Evolutionary conservation across 2,113 vertebrate species (phyloP).

Genomic region (Tiliqua scincoides): DNA sequence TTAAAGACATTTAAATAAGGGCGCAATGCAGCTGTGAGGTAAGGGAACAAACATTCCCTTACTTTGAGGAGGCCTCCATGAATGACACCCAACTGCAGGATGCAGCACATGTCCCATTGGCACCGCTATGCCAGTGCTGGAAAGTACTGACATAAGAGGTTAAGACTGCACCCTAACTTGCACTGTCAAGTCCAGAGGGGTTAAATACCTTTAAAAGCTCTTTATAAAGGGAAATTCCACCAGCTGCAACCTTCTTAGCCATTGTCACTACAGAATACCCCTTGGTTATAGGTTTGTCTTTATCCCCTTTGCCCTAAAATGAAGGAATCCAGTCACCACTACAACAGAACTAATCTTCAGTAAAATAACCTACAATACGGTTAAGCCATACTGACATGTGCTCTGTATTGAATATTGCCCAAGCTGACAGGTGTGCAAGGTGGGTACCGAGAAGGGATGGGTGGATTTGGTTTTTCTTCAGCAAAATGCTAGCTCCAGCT

Average conservation of each 20-base stretch:
- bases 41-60: too few species aligned
- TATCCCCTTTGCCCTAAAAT: neutral
- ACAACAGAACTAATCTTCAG: neutral
- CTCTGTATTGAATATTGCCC: neutral
- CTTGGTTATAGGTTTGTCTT: neutral
- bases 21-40: too few species aligned
- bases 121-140: too few species aligned
- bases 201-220: too few species aligned
- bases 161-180: too few species aligned
- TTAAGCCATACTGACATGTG: too few species aligned
- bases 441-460: neutral
- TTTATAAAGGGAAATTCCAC: neutral
- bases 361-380: neutral
- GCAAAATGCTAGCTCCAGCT: too few species aligned
- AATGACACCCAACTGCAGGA: too few species aligned
- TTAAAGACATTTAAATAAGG: neutral
- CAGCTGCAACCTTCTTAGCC: neutral
- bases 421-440: fast-evolving
- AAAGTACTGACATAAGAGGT: too few species aligned
- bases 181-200: neutral
- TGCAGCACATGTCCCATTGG: too few species aligned
- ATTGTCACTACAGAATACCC: neutral
- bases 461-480: neutral
- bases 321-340: neutral
- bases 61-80: too few species aligned